Percentiles rank a stretch among this genome's conserved stretches.
phyloP scores from a whole-genome alignment of 2,113 vertebrate species.

The Guaruba guarouba region DNA sequence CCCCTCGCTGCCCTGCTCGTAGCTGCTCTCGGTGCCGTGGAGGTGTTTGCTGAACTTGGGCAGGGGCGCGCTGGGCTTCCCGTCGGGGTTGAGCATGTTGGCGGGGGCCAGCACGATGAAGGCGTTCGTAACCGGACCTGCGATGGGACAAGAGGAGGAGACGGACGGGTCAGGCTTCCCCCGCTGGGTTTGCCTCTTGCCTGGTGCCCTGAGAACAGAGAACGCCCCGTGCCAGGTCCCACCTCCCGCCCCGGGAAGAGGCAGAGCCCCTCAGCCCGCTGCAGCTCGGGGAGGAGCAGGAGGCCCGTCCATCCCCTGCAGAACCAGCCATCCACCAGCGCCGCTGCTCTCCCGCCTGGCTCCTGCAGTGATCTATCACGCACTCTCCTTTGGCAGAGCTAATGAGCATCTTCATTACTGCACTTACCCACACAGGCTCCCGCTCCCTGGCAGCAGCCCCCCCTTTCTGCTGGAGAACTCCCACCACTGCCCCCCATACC shows the following conservation, averaged over 20 bases:
- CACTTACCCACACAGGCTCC: background rate
- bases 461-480: background rate
- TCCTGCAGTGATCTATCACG: background rate
- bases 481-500: background rate
- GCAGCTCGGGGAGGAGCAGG: background rate
- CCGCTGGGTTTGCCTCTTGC: rapidly evolving
- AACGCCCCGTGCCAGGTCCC: background rate
- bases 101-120: conserved; percentile 84
- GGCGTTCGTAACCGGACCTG: conserved; percentile 91
- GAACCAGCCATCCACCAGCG: background rate
- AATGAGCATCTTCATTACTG: conserved; percentile 37
- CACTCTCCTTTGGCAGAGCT: background rate
- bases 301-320: background rate
- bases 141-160: background rate
- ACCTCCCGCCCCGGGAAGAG: background rate
- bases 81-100: conserved; percentile 90
- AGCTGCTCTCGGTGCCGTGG: conserved; percentile 77
- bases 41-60: conserved; percentile 90
- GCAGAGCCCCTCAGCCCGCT: background rate
- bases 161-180: background rate
- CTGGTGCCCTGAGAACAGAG: background rate
- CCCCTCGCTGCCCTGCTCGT: conserved; percentile 69
- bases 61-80: conserved; percentile 82
- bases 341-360: background rate
- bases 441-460: background rate